Conservation (phyloP, 2,888 invertebrate species). For the Resseliella maxima region DNA sequence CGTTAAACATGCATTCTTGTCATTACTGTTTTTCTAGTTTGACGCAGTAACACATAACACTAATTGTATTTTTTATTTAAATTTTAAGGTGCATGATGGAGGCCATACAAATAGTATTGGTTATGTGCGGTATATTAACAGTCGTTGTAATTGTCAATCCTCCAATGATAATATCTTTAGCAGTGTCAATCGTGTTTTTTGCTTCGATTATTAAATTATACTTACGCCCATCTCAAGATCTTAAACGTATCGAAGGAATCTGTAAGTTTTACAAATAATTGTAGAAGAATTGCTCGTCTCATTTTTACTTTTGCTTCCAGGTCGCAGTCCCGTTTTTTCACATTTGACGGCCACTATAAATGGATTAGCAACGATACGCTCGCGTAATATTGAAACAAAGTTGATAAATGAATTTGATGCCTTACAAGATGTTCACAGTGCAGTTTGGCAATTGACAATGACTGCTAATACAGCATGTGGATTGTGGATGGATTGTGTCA, state of each 20-base stretch:
- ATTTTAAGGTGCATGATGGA: no score
- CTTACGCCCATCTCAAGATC: constrained; percentile 78
- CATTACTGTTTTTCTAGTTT: no score
- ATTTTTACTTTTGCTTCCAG: constrained; percentile 19
- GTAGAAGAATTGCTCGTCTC: not conserved
- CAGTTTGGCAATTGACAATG: constrained; percentile 57
- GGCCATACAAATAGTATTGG: constrained; percentile 72
- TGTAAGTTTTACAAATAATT: constrained; percentile 67
- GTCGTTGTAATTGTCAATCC: constrained; percentile 79
- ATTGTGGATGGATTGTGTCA: constrained; percentile 76
- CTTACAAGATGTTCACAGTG: constrained; percentile 69
- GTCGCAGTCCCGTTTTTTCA: constrained; percentile 81
- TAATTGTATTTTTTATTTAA: no score
- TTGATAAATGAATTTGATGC: constrained; percentile 76
- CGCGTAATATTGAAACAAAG: constrained; percentile 68
- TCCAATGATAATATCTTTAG: constrained; percentile 74
- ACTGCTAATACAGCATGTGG: constrained; percentile 71
- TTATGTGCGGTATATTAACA: constrained; percentile 81
- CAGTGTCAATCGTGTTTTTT: constrained; percentile 75
- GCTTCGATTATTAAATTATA: constrained; percentile 75
- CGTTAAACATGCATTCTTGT: no score
- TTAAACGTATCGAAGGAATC: constrained; percentile 79
- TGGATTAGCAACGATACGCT: constrained; percentile 84
- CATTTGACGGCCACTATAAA: constrained; percentile 83
- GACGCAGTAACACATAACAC: no score